phyloP scores from a whole-genome alignment of 2,888 invertebrate species.

The Brenthis daphne region DNA sequence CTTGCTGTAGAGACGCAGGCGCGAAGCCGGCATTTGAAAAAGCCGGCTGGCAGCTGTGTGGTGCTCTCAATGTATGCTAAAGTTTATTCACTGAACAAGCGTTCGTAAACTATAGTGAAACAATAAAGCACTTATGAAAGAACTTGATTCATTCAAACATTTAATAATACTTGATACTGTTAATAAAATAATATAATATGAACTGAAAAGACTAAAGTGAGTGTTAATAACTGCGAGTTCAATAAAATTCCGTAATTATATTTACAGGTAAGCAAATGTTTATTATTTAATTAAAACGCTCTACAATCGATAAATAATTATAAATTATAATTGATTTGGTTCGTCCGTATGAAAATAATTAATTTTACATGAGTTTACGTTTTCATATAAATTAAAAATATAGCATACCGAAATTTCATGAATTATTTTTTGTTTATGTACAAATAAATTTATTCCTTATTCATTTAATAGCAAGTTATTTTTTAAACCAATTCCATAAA shows the following conservation, averaged over 20 bases:
- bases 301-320: too few species aligned
- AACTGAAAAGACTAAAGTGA: slow-evolving; percentile 23
- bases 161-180: not conserved
- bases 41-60: slow-evolving; percentile 52
- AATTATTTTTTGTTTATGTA: too few species aligned
- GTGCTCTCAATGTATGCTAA: slow-evolving; percentile 43
- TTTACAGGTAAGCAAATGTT: slow-evolving; percentile 23
- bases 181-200: slow-evolving; percentile 17
- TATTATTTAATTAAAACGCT: not conserved
- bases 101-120: slow-evolving; percentile 30
- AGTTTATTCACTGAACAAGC: slow-evolving; percentile 45
- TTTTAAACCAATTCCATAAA: too few species aligned
- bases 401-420: too few species aligned
- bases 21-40: slow-evolving; percentile 54
- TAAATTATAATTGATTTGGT: too few species aligned
- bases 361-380: too few species aligned
- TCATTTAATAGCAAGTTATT: too few species aligned
- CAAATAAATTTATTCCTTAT: too few species aligned
- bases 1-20: slow-evolving; percentile 49
- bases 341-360: too few species aligned
- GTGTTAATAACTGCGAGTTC: slow-evolving; percentile 14
- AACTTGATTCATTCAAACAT: not conserved
- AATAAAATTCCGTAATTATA: slow-evolving; percentile 5
- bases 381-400: too few species aligned
- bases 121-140: slow-evolving; percentile 1